Evolutionary conservation across 2,888 invertebrate species (phyloP), one percentile per base, ranked within the genome.

Genomic region (Theristus sp.): DNA sequence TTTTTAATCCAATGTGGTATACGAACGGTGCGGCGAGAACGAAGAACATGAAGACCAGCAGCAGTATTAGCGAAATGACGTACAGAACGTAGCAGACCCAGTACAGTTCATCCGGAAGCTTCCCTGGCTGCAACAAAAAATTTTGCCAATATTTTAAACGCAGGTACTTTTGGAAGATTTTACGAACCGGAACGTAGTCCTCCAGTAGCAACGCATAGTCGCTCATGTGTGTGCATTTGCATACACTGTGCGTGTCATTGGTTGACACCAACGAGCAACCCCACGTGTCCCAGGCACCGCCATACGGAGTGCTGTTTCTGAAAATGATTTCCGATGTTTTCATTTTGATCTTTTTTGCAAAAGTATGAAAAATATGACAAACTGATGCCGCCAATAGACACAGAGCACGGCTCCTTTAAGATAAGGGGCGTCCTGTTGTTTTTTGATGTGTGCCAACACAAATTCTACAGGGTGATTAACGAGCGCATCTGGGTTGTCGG

Each of bases 201-300:
- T 61, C 60, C 59, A 58, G 59, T 1, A 65, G 59, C 29, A 66
- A n/a, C 10, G 65, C 65, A 54, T 59, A 64, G 55, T 60, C 64
- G 27, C 56, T 54, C 6, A 58, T 13, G 54, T 65, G 63, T 20
- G 31, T 52, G 59, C 65, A 65, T 10, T 26, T 25, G 30, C 64
- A 64, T 17, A 31, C 58, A 22, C 61, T 54, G 38, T 64, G 59
- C 2, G 60, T 61, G 55, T 60, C 60, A 46, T 65, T 62, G 31
- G 61, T 56, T 24, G 20, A 6, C 2, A 49, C 54, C 46, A 62
- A 26, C 13, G 6, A 2, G 56, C 64, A 63, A 22, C 61, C 64
- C n/a, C 1, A 6, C 27, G 61, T 61, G 29, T 61, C 61, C 61
- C 61, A 61, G n/a, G 28, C 54, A 10, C 61, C 61, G n/a, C n/a